Conservation (phyloP, 2,888 invertebrate species). For the Tricholauxania praeusta region DNA sequence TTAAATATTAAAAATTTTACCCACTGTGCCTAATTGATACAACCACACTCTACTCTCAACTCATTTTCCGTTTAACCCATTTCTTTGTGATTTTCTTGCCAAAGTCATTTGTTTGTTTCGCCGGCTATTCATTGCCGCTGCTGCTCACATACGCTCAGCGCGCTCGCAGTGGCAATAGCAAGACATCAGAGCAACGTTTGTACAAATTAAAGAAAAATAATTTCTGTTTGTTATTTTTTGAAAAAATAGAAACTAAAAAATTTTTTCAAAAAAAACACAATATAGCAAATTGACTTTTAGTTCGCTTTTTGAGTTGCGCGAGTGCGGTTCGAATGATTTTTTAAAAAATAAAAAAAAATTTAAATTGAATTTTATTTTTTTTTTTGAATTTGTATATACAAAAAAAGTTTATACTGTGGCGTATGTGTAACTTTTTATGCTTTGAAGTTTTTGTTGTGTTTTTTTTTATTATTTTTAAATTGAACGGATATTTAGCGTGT, state of each 20-base stretch:
- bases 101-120: slow-evolving; percentile 5
- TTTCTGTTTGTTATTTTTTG: slow-evolving; percentile 17
- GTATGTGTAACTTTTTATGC: background rate
- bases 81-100: slow-evolving; percentile 18
- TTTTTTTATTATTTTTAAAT: too few relatives aligned
- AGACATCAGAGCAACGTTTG: slow-evolving; percentile 12
- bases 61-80: slow-evolving; percentile 24
- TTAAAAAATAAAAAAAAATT: background rate
- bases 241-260: slow-evolving; percentile 12
- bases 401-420: background rate
- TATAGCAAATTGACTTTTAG: slow-evolving; percentile 59
- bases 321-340: slow-evolving; percentile 54
- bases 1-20: background rate
- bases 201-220: slow-evolving; percentile 22
- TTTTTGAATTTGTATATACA: too few relatives aligned
- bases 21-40: background rate
- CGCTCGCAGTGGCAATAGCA: background rate
- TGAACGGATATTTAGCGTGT: background rate
- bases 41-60: background rate
- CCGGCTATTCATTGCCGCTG: background rate
- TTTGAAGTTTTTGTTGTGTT: background rate
- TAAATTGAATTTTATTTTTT: background rate
- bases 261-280: slow-evolving; percentile 35
- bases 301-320: slow-evolving; percentile 61
- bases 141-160: background rate